Evolutionary conservation across 2,113 vertebrate species (phyloP).

Genomic region (Anolis carolinensis): DNA sequence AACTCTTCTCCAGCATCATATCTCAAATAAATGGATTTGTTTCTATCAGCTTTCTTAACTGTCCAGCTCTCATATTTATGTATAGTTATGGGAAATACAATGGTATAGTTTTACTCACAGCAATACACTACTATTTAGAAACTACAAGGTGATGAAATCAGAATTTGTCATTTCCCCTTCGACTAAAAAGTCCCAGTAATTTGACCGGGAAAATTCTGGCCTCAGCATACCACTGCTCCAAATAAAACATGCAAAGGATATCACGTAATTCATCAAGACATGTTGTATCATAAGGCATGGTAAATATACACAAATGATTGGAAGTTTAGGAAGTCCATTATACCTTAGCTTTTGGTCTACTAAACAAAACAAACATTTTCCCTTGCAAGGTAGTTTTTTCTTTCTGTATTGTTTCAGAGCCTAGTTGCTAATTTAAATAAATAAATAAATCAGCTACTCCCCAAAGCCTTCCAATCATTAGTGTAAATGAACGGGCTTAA

Average conservation of each 20-base stretch:
- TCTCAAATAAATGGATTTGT: too few species aligned
- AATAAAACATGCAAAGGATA: neutral
- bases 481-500: neutral
- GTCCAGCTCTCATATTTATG: too few species aligned
- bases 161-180: neutral
- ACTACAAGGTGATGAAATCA: too few species aligned
- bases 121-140: too few species aligned
- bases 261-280: neutral
- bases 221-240: too few species aligned
- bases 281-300: neutral
- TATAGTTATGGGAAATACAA: too few species aligned
- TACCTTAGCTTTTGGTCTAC: neutral
- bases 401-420: neutral
- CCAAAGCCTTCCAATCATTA: neutral
- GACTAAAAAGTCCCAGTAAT: neutral
- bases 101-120: neutral
- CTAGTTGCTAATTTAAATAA: neutral
- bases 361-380: neutral
- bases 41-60: too few species aligned
- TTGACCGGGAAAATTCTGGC: neutral
- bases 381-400: neutral
- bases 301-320: neutral
- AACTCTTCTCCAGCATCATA: too few species aligned
- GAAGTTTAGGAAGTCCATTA: neutral
- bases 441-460: conserved; percentile 8